These are phyloP conservation scores for Chlorops oryzae DNA, from an alignment of 1,140 invertebrate genomes.

Conservation along the genomic window DNA sequence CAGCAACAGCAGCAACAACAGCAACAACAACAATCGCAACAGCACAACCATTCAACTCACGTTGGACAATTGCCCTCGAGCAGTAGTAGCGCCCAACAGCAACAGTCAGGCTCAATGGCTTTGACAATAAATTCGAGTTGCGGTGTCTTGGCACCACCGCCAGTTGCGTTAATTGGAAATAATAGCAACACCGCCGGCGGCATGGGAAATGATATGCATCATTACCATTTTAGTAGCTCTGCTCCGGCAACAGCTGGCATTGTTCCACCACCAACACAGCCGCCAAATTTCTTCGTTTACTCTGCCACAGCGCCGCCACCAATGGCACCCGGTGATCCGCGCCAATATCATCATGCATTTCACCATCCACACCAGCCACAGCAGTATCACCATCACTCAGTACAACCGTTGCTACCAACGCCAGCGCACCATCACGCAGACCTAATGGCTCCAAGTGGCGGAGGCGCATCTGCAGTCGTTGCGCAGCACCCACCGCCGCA, in stretches of 20 bases:
- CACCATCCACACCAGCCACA: constrained; percentile 31
- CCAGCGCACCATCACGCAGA: constrained; percentile 23
- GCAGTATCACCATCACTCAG: constrained; percentile 15
- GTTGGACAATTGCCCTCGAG: constrained; percentile 9
- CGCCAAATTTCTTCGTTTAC: constrained; percentile 31
- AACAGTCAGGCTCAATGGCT: constrained; percentile 7
- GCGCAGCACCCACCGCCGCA: constrained; percentile 13
- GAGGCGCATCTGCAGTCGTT: constrained; percentile 10
- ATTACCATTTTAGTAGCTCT: constrained; percentile 37
- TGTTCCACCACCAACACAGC: constrained; percentile 9
- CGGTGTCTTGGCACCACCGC: neutral
- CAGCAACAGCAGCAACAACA: constrained; percentile 29
- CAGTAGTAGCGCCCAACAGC: constrained; percentile 6
- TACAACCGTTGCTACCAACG: constrained; percentile 16
- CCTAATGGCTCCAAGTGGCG: constrained; percentile 16
- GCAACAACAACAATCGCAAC: constrained; percentile 4
- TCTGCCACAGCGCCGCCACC: constrained; percentile 18
- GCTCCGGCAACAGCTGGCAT: constrained; percentile 20
- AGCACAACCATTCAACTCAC: constrained; percentile 1
- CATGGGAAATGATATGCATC: constrained; percentile 6
- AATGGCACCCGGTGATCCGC: constrained; percentile 23
- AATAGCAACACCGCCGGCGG: constrained; percentile 9
- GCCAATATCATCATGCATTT: constrained; percentile 35
- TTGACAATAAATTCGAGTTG: constrained; percentile 12
- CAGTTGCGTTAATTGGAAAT: constrained; percentile 9